These are phyloP conservation scores for Scelioninae gen. 1 DNA, from an alignment of 2,888 invertebrate genomes.

Conservation along the genomic window DNA sequence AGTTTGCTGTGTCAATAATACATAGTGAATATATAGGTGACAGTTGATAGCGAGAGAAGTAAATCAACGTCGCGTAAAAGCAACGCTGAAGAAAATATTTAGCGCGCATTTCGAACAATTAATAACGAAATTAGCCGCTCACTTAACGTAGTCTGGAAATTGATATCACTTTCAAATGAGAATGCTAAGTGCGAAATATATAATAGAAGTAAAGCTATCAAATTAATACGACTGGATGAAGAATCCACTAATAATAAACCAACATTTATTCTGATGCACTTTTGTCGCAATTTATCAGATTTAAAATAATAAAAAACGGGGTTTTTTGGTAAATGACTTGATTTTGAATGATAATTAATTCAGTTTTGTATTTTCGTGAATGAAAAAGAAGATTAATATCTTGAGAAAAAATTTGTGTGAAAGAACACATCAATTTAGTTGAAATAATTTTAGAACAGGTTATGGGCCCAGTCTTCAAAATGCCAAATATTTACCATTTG, in stretches of 20 bases:
- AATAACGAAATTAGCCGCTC: slow-evolving; percentile 49
- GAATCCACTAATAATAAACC: background rate
- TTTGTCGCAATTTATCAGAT: no score
- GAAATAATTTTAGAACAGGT: no score
- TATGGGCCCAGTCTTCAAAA: no score
- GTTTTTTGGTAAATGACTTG: no score
- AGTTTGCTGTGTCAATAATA: slow-evolving; percentile 79
- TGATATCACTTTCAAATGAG: slow-evolving; percentile 34
- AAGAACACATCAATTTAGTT: no score
- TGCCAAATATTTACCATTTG: no score
- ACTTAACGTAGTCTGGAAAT: slow-evolving; percentile 20
- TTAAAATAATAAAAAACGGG: no score
- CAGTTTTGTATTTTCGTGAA: no score
- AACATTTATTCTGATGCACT: background rate
- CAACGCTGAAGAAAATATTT: slow-evolving; percentile 65
- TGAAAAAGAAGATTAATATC: no score
- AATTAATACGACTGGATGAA: background rate
- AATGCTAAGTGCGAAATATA: slow-evolving; percentile 24
- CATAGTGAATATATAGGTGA: slow-evolving; percentile 79
- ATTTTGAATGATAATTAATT: no score
- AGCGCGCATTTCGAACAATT: slow-evolving; percentile 32
- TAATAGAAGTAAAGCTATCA: slow-evolving; percentile 13
- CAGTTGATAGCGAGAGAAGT: slow-evolving; percentile 72
- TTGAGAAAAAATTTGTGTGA: no score
- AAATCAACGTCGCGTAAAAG: slow-evolving; percentile 69